Conservation (phyloP, 2,113 vertebrate genomes). For the Cavia aperea region DNA sequence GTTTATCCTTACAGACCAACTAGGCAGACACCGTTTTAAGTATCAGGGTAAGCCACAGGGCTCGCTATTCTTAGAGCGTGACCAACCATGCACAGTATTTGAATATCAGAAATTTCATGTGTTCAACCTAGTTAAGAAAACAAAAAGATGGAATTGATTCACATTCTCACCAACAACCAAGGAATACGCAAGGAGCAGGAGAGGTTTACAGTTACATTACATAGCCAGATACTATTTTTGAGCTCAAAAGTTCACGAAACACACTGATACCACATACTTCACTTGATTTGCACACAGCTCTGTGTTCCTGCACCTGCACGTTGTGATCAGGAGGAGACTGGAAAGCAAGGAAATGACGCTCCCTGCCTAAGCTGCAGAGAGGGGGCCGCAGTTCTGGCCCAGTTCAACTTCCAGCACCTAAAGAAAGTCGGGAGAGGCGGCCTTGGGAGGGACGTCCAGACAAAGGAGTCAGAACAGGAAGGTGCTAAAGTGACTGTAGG, state of each 20-base stretch:
- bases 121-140: background rate
- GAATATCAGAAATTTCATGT: background rate
- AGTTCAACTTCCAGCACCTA: rapidly evolving
- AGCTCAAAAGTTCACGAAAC: background rate
- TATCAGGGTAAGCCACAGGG: background rate
- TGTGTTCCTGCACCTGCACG: background rate
- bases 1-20: rapidly evolving
- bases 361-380: background rate
- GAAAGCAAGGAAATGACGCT: background rate
- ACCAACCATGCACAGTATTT: background rate
- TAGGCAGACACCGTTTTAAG: background rate
- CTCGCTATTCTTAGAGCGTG: background rate
- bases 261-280: background rate
- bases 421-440: background rate
- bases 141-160: background rate
- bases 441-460: rapidly evolving
- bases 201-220: background rate
- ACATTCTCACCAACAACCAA: background rate
- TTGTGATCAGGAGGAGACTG: background rate
- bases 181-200: background rate
- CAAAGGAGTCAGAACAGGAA: background rate
- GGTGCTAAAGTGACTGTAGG: background rate
- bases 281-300: background rate
- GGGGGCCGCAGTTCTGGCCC: rapidly evolving
- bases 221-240: background rate